phyloP scores from a whole-genome alignment of 2,797 vertebrate species.

The Chromis chromis region DNA sequence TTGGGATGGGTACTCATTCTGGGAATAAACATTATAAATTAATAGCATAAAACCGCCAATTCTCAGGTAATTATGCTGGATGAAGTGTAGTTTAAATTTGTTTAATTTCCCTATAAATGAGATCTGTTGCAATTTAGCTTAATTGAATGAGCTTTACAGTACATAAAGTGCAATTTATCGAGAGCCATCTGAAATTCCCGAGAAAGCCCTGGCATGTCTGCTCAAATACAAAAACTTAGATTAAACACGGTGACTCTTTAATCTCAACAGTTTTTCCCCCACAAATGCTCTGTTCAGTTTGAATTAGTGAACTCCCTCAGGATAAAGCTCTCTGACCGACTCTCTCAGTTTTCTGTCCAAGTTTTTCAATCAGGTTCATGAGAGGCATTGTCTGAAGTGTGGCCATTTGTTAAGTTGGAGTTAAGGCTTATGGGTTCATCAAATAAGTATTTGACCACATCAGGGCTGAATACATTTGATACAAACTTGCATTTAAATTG shows the following conservation, averaged over 20 bases:
- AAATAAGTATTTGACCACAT: not conserved
- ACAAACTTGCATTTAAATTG: not conserved
- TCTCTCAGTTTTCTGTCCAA: not conserved
- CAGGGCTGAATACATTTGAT: not conserved
- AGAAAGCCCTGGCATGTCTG: not conserved
- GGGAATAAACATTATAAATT: not conserved
- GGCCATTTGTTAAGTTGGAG: not conserved
- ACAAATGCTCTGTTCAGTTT: not conserved
- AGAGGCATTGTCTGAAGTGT: not conserved
- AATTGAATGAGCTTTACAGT: not conserved
- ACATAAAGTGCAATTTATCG: not conserved
- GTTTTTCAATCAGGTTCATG: not conserved
- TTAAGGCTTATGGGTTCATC: not conserved
- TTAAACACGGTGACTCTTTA: not conserved
- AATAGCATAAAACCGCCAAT: not conserved
- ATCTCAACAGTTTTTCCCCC: not conserved
- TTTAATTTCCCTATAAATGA: not conserved
- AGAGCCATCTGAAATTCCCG: not conserved
- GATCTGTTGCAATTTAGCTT: not conserved
- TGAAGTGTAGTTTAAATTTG: conserved; percentile 4
- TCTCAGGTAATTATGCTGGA: conserved; percentile 4
- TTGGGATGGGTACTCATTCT: not conserved
- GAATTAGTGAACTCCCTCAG: not conserved
- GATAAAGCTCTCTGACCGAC: not conserved
- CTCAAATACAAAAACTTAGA: not conserved